A percentile compares a stretch with the other conserved stretches of the same genome.
These are phyloP conservation scores for Tetragonula carbonaria DNA, from an alignment of 2,888 invertebrate genomes.

Conservation along the genomic window DNA sequence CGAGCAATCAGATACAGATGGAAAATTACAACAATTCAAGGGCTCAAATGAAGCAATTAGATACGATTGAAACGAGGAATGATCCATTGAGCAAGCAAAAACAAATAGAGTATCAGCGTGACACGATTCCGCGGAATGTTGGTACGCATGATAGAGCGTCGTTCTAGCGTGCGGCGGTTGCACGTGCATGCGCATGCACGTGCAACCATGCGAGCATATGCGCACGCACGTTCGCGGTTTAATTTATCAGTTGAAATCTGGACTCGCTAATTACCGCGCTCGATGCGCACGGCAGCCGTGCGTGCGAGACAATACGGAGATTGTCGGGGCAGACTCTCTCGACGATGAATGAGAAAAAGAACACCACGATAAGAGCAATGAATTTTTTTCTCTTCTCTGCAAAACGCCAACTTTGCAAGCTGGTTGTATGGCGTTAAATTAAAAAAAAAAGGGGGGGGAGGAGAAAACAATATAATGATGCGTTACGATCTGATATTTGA, in stretches of 20 bases:
- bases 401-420: background rate
- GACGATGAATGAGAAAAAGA: slow-evolving; percentile 14
- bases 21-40: too few relatives aligned
- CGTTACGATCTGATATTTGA: background rate
- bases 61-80: background rate
- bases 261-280: slow-evolving; percentile 77
- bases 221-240: slow-evolving; percentile 36
- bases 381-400: background rate
- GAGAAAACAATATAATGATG: background rate
- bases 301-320: slow-evolving; percentile 53
- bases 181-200: slow-evolving; percentile 27
- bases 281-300: slow-evolving; percentile 66
- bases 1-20: too few relatives aligned
- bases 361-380: background rate
- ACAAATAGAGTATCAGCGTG: background rate
- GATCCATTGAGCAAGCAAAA: background rate
- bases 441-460: too few relatives aligned
- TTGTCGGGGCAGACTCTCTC: slow-evolving; percentile 4
- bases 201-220: slow-evolving; percentile 27
- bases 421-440: background rate
- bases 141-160: slow-evolving; percentile 27
- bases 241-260: slow-evolving; percentile 78
- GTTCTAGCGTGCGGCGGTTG: slow-evolving; percentile 6
- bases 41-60: background rate
- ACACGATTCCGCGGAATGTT: slow-evolving; percentile 1